These are phyloP conservation scores for Ephestia elutella DNA, from an alignment of 1,140 invertebrate species.

Conservation along the genomic window DNA sequence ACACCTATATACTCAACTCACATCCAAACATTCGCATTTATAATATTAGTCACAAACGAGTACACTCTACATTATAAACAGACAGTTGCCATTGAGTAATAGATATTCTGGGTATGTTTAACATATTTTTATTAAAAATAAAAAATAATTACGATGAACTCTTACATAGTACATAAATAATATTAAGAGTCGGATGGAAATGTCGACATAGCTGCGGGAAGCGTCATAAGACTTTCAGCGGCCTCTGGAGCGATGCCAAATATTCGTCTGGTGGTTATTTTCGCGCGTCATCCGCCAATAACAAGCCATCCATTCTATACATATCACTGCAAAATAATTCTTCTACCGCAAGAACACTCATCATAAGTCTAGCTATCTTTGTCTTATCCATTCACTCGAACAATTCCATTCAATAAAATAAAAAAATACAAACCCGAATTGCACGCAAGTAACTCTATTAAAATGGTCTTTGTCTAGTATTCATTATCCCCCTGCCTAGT, in stretches of 20 bases:
- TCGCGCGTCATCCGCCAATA: conserved; percentile 54
- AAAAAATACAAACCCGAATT: conserved; percentile 56
- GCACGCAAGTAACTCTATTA: conserved; percentile 69
- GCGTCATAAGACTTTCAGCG: conserved; percentile 45
- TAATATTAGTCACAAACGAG: too few species aligned
- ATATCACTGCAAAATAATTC: conserved; percentile 11
- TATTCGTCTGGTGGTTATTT: conserved; percentile 59
- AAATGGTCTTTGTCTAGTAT: conserved; percentile 68
- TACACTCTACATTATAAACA: too few species aligned
- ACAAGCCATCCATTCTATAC: conserved; percentile 38
- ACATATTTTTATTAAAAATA: too few species aligned
- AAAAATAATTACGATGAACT: too few species aligned
- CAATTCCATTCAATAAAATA: conserved; percentile 37
- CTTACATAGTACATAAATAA: neutral
- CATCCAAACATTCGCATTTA: too few species aligned
- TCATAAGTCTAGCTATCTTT: conserved; percentile 8
- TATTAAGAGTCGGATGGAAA: conserved; percentile 16
- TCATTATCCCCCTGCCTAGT: conserved; percentile 71
- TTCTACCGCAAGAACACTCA: neutral
- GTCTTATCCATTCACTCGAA: conserved; percentile 26
- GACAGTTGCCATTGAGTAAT: too few species aligned
- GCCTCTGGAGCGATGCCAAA: conserved; percentile 61
- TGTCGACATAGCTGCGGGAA: conserved; percentile 29
- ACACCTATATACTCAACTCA: too few species aligned
- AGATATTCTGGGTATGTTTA: too few species aligned